These are phyloP conservation scores for Galbula dea DNA, from an alignment of 2,113 vertebrate genomes.

Conservation along the genomic window DNA sequence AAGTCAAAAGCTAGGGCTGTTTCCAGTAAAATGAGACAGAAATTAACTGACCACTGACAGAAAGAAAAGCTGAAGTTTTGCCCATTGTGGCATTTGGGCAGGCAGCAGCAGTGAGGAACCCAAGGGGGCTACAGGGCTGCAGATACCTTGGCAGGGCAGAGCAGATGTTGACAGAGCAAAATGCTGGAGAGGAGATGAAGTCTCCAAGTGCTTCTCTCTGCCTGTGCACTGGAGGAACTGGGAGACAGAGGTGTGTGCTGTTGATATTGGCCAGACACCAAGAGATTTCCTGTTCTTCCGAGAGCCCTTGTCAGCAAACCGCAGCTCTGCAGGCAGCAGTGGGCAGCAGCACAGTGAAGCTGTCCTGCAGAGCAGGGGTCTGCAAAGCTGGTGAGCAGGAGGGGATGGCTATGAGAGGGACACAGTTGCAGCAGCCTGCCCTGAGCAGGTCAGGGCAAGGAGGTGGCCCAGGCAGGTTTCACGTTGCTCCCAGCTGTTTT, in stretches of 20 bases:
- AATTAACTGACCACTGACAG: not conserved
- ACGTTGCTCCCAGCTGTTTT: not conserved
- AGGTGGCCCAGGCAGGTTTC: not conserved
- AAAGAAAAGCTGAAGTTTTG: not conserved
- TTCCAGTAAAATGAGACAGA: not conserved
- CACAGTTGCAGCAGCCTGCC: not conserved
- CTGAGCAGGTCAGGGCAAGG: not conserved
- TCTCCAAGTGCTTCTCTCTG: not conserved
- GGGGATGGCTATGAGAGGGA: not conserved
- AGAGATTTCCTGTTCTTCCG: not conserved
- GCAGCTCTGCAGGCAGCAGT: not conserved
- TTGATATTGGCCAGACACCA: not conserved
- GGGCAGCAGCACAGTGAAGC: not conserved
- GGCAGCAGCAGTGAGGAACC: accelerated
- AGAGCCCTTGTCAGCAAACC: not conserved
- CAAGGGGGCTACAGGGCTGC: not conserved
- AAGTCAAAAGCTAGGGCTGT: not conserved
- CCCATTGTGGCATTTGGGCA: not conserved
- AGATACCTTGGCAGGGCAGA: not conserved
- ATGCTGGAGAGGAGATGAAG: not conserved
- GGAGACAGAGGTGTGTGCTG: not conserved
- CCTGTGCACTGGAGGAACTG: not conserved
- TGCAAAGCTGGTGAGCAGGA: not conserved
- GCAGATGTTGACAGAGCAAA: not conserved
- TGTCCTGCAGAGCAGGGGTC: not conserved